phyloP scores from a whole-genome alignment of 2,113 vertebrate species.

The Upupa epops region DNA sequence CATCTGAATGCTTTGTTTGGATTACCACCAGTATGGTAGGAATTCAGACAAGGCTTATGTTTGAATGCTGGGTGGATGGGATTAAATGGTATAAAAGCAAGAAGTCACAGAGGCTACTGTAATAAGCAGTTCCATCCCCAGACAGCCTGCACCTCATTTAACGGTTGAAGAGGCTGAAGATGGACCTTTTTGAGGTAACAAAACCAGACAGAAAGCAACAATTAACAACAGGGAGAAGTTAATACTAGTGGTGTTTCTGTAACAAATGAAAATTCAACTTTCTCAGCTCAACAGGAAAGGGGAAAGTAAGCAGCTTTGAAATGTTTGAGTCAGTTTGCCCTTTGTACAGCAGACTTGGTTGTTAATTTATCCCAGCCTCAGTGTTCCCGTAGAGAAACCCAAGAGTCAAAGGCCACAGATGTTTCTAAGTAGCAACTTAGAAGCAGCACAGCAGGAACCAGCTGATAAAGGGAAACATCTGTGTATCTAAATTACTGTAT shows the following conservation, averaged over 20 bases:
- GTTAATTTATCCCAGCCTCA: neutral
- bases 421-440: neutral
- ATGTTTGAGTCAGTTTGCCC: neutral
- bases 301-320: neutral
- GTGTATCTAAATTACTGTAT: neutral
- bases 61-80: no score
- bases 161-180: neutral
- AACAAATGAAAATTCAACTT: neutral
- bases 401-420: neutral
- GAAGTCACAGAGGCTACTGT: neutral
- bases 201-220: neutral
- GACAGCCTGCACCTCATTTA: neutral
- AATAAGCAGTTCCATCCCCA: neutral
- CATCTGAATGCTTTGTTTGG: neutral
- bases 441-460: neutral
- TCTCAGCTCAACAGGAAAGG: neutral
- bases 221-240: neutral
- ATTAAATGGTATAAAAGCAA: neutral
- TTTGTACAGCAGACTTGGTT: neutral
- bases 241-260: neutral
- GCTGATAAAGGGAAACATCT: neutral
- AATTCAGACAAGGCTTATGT: neutral
- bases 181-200: neutral
- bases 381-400: neutral
- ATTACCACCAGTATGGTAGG: neutral